Percentiles rank a stretch among this genome's conserved stretches.
Conservation (phyloP, 2,888 invertebrate species). For the Tridacna crocea region DNA sequence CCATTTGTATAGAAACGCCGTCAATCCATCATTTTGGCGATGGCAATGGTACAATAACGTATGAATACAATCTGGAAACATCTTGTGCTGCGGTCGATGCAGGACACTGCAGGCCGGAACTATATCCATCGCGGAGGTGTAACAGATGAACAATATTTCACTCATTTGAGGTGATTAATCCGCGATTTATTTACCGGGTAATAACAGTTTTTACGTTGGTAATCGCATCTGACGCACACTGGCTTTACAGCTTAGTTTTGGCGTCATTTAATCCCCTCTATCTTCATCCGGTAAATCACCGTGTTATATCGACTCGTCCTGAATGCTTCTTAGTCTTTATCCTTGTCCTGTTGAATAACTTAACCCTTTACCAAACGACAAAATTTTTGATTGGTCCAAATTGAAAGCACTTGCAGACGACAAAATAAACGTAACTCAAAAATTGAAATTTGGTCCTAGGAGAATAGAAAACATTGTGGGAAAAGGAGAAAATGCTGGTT, state of each 20-base stretch:
- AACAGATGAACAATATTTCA: constrained; percentile 53
- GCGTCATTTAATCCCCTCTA: neutral
- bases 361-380: too few relatives aligned
- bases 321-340: too few relatives aligned
- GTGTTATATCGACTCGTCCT: too few relatives aligned
- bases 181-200: constrained; percentile 39
- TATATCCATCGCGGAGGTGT: constrained; percentile 24
- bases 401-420: too few relatives aligned
- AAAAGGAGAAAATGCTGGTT: too few relatives aligned
- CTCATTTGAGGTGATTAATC: constrained; percentile 42
- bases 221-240: constrained; percentile 33
- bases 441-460: too few relatives aligned
- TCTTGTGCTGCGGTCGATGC: constrained; percentile 15
- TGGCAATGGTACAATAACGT: neutral
- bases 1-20: neutral
- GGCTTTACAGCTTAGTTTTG: neutral
- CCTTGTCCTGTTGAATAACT: too few relatives aligned
- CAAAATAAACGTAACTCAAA: too few relatives aligned
- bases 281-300: too few relatives aligned
- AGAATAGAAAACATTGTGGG: too few relatives aligned
- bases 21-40: constrained; percentile 6
- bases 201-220: constrained; percentile 29
- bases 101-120: constrained; percentile 1
- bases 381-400: too few relatives aligned
- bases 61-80: constrained; percentile 23